These are phyloP conservation scores for Falco columbarius DNA, from an alignment of 2,797 vertebrate species.

Conservation along the genomic window DNA sequence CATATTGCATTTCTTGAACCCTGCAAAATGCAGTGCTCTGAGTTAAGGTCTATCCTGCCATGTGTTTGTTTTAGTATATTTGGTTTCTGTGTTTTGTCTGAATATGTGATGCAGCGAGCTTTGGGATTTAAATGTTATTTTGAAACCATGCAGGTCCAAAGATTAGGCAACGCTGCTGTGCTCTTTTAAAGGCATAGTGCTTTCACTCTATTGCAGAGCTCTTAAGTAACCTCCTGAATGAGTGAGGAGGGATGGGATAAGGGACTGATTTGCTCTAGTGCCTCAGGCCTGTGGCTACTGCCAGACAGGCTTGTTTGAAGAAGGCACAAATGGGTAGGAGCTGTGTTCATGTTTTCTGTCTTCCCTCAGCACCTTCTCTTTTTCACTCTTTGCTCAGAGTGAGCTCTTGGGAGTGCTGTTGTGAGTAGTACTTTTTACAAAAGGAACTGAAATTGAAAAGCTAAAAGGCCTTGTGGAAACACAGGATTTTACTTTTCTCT, in stretches of 20 bases:
- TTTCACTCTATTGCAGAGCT: not conserved
- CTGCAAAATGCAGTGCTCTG: not conserved
- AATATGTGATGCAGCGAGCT: not conserved
- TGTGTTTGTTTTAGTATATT: not conserved
- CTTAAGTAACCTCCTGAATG: not conserved
- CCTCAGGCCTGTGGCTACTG: conserved; percentile 34
- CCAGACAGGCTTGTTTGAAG: conserved; percentile 22
- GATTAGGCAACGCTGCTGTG: not conserved
- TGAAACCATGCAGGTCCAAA: not conserved
- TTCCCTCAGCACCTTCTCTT: conserved; percentile 11
- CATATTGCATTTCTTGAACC: not conserved
- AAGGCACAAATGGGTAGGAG: not conserved
- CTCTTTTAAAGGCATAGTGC: not conserved
- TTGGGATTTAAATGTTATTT: not conserved
- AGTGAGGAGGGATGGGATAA: not conserved
- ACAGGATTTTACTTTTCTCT: not conserved
- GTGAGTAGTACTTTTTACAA: not conserved
- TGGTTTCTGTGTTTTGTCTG: not conserved
- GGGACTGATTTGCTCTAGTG: not conserved
- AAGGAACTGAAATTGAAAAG: not conserved
- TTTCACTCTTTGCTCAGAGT: conserved; percentile 7
- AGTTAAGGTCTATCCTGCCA: not conserved
- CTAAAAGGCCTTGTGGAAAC: not conserved
- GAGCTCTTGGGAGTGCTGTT: not conserved
- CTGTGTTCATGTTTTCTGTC: not conserved